Conservation (phyloP, 2,888 invertebrate genomes). For the Boloria euphrosyne region DNA sequence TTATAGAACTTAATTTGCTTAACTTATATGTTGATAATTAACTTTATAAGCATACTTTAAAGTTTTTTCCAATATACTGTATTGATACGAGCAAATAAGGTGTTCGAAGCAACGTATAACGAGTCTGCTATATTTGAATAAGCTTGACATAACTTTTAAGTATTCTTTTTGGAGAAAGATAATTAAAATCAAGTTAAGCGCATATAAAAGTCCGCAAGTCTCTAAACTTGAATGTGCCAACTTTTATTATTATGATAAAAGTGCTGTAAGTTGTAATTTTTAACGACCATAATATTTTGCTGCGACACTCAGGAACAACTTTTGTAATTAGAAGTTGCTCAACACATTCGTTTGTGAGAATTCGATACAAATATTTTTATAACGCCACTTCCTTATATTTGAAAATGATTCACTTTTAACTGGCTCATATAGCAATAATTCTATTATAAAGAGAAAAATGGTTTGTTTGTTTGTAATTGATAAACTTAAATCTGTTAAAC, state of each 20-base stretch:
- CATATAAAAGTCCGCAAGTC: conserved; percentile 10
- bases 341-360: not conserved
- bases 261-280: conserved; percentile 7
- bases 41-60: not conserved
- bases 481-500: too few species aligned
- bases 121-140: conserved; percentile 10
- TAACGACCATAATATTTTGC: not conserved
- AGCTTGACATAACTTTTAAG: conserved; percentile 8
- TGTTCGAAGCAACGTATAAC: conserved; percentile 9
- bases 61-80: not conserved
- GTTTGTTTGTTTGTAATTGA: too few species aligned
- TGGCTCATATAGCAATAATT: too few species aligned
- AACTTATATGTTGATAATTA: not conserved
- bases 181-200: conserved; percentile 15
- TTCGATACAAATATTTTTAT: not conserved
- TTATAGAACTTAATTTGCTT: too few species aligned
- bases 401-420: too few species aligned
- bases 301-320: not conserved
- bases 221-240: not conserved
- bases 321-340: conserved; percentile 8
- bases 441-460: too few species aligned
- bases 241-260: conserved; percentile 14
- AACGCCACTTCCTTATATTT: not conserved
- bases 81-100: not conserved
- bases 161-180: conserved; percentile 6